Conservation (phyloP, 2,797 vertebrate genomes). For the Orestias chungarensis region DNA sequence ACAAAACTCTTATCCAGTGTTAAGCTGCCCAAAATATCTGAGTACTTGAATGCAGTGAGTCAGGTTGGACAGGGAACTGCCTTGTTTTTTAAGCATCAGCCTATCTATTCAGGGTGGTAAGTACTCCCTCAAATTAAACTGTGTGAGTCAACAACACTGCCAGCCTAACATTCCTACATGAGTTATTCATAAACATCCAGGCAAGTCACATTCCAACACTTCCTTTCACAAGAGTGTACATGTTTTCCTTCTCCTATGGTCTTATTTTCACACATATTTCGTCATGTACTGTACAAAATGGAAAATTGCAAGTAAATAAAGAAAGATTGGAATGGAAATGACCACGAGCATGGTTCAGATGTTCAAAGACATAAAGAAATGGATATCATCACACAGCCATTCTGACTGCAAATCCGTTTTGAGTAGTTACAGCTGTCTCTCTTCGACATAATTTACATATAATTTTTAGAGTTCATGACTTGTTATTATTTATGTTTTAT, state of each 20-base stretch:
- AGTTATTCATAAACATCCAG: not conserved
- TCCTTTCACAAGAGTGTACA: not conserved
- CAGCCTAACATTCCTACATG: not conserved
- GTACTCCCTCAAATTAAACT: not conserved
- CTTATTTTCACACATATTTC: not conserved
- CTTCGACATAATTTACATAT: not conserved
- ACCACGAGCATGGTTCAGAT: not conserved
- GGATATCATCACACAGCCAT: not conserved
- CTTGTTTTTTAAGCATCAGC: not conserved
- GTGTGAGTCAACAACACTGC: not conserved
- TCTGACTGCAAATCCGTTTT: not conserved
- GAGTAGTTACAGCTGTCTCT: not conserved
- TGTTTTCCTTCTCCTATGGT: not conserved
- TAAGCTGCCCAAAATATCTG: not conserved
- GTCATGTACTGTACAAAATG: not conserved
- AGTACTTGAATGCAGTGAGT: not conserved
- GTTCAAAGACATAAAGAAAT: not conserved
- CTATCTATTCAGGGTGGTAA: not conserved
- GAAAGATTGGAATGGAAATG: not conserved
- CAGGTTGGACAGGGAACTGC: not conserved
- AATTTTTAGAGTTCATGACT: too few relatives aligned
- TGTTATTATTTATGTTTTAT: too few relatives aligned
- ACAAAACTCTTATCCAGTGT: not conserved
- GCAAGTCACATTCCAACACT: not conserved
- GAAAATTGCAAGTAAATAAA: not conserved